Evolutionary conservation across 2,797 vertebrate species (phyloP).

Genomic region (Chromis chromis): DNA sequence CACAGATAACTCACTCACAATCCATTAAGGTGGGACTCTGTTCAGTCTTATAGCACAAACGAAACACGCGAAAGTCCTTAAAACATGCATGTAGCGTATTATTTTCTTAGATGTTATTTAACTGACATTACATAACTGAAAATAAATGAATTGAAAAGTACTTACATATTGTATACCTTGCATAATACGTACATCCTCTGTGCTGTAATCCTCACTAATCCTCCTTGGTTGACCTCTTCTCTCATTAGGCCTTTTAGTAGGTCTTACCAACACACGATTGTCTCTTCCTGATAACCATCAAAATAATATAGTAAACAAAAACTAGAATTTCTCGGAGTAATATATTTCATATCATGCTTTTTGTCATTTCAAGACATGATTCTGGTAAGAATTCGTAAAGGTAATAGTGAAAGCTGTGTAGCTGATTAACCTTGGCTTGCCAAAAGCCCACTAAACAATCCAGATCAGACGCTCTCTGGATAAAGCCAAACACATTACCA

Average conservation of each 20-base stretch:
- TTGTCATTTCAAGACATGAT: neutral
- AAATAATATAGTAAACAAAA: neutral
- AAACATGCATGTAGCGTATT: too few relatives aligned
- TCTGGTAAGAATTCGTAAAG: neutral
- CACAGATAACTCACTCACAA: too few relatives aligned
- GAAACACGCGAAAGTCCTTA: too few relatives aligned
- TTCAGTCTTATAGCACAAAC: too few relatives aligned
- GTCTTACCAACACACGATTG: neutral
- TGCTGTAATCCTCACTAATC: conserved; percentile 47
- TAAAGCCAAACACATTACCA: conserved; percentile 29
- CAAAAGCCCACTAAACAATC: neutral
- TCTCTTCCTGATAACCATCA: neutral
- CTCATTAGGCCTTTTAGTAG: conserved; percentile 5
- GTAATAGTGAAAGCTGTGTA: neutral
- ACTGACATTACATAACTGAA: neutral
- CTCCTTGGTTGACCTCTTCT: conserved; percentile 15
- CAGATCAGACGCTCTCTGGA: neutral
- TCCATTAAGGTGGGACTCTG: too few relatives aligned
- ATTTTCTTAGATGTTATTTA: too few relatives aligned
- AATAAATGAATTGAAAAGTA: neutral
- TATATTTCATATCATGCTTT: neutral
- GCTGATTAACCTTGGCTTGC: neutral
- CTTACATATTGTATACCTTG: conserved; percentile 7
- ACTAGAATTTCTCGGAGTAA: neutral
- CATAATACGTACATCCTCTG: conserved; percentile 15